A percentile compares a stretch with the other conserved stretches of the same genome.
Conservation (phyloP, 2,113 vertebrate species). For the Saimiri boliviensis region DNA sequence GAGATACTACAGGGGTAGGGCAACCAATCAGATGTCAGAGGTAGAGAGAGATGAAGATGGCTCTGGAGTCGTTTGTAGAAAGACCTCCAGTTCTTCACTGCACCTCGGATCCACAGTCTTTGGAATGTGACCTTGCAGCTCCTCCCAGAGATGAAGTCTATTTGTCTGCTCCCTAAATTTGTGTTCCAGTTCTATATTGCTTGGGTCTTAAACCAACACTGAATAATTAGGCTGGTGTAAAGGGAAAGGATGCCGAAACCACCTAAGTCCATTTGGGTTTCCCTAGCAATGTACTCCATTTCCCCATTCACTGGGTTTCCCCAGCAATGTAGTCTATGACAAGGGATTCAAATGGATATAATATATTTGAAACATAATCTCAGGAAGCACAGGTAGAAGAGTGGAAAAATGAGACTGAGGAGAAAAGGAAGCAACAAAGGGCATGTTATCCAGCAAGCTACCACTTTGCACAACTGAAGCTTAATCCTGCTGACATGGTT, state of each 20-base stretch:
- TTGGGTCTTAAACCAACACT: neutral
- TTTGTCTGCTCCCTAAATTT: neutral
- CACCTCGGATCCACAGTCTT: neutral
- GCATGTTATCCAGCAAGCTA: neutral
- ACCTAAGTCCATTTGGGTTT: neutral
- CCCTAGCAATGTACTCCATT: neutral
- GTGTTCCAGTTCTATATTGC: neutral
- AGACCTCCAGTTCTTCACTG: neutral
- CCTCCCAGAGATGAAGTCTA: neutral
- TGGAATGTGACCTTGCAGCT: neutral
- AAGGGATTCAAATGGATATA: neutral
- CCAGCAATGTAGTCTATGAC: neutral
- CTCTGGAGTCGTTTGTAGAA: neutral
- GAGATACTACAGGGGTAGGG: neutral
- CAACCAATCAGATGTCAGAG: neutral
- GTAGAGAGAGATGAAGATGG: neutral
- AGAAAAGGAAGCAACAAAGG: neutral
- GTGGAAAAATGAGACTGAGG: neutral
- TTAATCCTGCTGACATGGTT: neutral
- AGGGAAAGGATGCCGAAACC: neutral
- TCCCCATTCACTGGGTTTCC: neutral
- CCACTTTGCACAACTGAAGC: neutral
- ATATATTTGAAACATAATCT: neutral
- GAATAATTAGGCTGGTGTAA: neutral
- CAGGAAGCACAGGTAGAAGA: neutral